Percentiles rank a stretch among this genome's conserved stretches.
Evolutionary conservation across 1,140 invertebrate genomes (phyloP).

Genomic region (Watersipora subatra): DNA sequence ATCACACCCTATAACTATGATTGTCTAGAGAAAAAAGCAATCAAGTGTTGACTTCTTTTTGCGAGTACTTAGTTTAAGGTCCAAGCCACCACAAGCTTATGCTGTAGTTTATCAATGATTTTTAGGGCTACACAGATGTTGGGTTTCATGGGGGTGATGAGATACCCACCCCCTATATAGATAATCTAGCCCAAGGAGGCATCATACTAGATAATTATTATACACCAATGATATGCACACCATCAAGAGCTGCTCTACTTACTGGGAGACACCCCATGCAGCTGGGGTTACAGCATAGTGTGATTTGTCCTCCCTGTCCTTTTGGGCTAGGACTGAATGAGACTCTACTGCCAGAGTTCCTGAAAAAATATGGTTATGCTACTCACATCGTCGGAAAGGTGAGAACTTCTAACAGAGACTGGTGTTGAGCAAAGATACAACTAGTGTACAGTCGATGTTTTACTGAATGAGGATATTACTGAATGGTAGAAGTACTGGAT

Average conservation of each 20-base stretch:
- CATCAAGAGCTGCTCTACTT: conserved; percentile 61
- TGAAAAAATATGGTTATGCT: conserved; percentile 58
- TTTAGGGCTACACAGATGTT: background rate
- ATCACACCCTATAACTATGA: background rate
- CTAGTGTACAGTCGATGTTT: too few relatives aligned
- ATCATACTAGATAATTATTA: conserved; percentile 35
- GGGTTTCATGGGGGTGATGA: conserved; percentile 1
- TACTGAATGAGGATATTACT: too few relatives aligned
- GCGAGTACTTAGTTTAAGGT: background rate
- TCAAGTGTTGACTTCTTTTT: background rate
- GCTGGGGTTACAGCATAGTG: background rate
- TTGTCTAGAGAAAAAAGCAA: background rate
- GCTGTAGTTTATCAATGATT: background rate
- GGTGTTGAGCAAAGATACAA: too few relatives aligned
- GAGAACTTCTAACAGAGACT: too few relatives aligned
- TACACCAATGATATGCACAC: conserved; percentile 61
- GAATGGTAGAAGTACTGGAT: too few relatives aligned
- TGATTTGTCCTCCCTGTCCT: conserved; percentile 50
- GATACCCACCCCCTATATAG: conserved; percentile 70
- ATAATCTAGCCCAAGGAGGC: conserved; percentile 62
- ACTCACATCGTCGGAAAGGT: conserved; percentile 66
- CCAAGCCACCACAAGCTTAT: too few relatives aligned
- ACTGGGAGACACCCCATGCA: conserved; percentile 66
- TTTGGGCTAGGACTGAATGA: conserved; percentile 56
- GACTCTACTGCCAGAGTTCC: conserved; percentile 57